Conservation (phyloP, 2,113 vertebrate species). For the Pyrgilauda ruficollis region DNA sequence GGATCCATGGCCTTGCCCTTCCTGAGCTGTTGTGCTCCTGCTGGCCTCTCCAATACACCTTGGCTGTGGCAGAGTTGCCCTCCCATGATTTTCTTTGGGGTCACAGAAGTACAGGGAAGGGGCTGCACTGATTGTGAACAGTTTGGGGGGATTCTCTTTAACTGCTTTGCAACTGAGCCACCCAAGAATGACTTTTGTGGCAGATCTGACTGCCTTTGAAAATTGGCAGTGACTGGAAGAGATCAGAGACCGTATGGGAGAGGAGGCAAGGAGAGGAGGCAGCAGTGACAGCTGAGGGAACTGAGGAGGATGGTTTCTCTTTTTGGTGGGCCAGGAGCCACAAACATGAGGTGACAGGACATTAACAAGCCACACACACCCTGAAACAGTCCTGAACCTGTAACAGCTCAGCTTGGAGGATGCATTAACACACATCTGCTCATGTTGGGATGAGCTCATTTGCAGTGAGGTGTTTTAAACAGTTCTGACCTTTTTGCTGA, state of each 20-base stretch:
- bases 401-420: no score
- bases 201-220: background rate
- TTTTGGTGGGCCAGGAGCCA: background rate
- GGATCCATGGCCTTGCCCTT: fast-evolving
- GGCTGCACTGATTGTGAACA: fast-evolving
- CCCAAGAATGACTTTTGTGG: background rate
- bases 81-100: fast-evolving
- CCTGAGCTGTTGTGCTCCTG: background rate
- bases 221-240: background rate
- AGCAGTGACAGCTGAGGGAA: background rate
- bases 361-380: fast-evolving
- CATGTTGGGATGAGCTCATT: fast-evolving
- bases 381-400: background rate
- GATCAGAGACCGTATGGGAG: background rate
- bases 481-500: background rate
- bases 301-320: background rate
- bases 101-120: background rate
- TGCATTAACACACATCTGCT: fast-evolving
- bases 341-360: fast-evolving
- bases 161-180: background rate
- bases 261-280: background rate
- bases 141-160: background rate
- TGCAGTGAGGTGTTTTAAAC: fast-evolving
- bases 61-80: fast-evolving
- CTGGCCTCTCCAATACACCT: fast-evolving